Evolutionary conservation across 1,140 invertebrate species (phyloP).

Genomic region (Triops longicaudatus): DNA sequence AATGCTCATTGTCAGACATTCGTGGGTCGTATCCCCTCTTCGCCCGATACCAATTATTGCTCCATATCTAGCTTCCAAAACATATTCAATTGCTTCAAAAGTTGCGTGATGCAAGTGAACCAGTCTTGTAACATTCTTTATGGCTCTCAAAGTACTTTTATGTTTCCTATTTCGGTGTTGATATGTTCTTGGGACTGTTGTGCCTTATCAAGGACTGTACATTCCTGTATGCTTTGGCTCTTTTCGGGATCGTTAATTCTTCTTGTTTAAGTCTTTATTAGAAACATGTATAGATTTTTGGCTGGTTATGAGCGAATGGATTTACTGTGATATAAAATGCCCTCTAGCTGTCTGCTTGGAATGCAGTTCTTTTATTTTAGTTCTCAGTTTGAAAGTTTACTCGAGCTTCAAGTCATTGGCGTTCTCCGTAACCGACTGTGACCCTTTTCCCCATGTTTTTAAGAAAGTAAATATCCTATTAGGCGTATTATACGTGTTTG

Average conservation of each 20-base stretch:
- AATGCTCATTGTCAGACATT: background rate
- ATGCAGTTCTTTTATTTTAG: background rate
- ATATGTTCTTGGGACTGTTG: background rate
- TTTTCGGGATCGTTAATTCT: background rate
- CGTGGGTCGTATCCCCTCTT: background rate
- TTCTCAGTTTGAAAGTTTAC: background rate
- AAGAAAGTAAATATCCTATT: background rate
- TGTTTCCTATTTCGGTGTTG: background rate
- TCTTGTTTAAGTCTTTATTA: background rate
- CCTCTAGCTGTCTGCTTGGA: background rate
- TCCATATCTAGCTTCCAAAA: background rate
- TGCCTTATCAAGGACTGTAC: constrained; percentile 5
- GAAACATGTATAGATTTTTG: background rate
- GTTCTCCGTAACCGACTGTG: background rate
- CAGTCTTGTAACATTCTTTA: background rate
- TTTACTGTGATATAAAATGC: constrained; percentile 4
- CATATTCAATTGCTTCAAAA: background rate
- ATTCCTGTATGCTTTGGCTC: background rate
- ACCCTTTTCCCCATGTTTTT: background rate
- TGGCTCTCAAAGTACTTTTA: background rate
- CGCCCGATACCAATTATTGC: background rate
- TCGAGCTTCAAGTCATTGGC: background rate
- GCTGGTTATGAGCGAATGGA: background rate
- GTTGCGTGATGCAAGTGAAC: background rate
- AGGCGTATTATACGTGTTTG: background rate